Evolutionary conservation across 1,140 invertebrate genomes (phyloP), one percentile per base, ranked within the genome.

Genomic region (Drosophila sp.): DNA sequence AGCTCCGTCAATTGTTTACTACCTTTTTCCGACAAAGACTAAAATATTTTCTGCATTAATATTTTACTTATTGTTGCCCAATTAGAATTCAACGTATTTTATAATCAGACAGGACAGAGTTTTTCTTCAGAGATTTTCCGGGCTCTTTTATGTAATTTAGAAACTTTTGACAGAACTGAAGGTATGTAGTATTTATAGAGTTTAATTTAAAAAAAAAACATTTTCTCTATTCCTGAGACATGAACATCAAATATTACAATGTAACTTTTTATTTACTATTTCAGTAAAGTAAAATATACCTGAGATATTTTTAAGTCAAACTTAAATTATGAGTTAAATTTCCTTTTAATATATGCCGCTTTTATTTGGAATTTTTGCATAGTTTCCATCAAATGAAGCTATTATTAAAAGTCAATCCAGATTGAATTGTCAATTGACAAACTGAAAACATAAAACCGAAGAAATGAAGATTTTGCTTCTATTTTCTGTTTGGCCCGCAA

Each of bases 81-180:
- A 80, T 80, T 80, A 77, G 29, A 65, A 43, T 71, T 14, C 50
- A 14, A 51, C 48, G 50, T 48, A 65, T 65, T 34, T 34, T 50
- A 5, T 29, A 2, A n/a, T 18, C 18, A 46, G 32, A 14, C 36
- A 46, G 36, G 9, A 16, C 14, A 61, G 43, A 34, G 43, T 4
- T 36, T 43, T 27, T 53, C 38, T 38, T 38, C 18, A 1, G 63
- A 13, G 41, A 46, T 9, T 18, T 38, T 5, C 11, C 5, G 9
- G 13, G 36, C n/a, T 13, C 9, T 38, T 4, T 38, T 4, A 13
- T 38, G 13, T n/a, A 38, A 38, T 38, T 38, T n/a, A 5, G 11
- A 13, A 38, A n/a, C 4, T 38, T 38, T 38, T 13, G 36, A 11
- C 11, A 29, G 27, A 29, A 5, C 7, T 27, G 25, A 27, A 2